Evolutionary conservation across 2,797 vertebrate genomes (phyloP).

Genomic region (Poecile montanus): DNA sequence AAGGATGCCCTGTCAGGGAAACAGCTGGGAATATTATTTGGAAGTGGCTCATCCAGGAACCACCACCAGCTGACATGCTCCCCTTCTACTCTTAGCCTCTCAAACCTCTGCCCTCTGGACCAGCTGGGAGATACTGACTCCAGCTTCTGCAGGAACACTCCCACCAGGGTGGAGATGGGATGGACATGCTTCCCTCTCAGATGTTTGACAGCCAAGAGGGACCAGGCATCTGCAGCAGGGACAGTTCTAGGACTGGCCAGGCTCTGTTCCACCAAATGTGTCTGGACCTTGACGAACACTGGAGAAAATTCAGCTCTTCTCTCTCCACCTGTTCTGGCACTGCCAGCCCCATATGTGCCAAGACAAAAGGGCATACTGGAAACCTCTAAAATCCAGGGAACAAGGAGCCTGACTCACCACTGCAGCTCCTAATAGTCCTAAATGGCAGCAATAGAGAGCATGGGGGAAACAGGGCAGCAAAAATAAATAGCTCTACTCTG

Average conservation of each 20-base stretch:
- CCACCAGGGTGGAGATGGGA: background rate
- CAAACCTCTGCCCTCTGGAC: background rate
- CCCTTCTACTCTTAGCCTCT: background rate
- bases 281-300: rapidly evolving
- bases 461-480: background rate
- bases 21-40: background rate
- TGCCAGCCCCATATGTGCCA: background rate
- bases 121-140: background rate
- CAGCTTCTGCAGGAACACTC: background rate
- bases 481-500: conserved; percentile 7
- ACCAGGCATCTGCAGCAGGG: background rate
- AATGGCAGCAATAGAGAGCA: background rate
- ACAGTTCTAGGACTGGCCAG: rapidly evolving
- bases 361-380: background rate
- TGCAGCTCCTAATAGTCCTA: background rate
- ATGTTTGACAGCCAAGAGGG: background rate
- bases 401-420: background rate
- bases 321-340: background rate
- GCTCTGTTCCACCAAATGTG: background rate
- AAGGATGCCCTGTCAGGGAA: background rate
- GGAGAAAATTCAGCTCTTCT: background rate
- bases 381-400: background rate
- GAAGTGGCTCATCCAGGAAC: background rate
- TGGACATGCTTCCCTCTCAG: background rate
- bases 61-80: background rate